These are phyloP conservation scores for Holotrichia oblita DNA, from an alignment of 1,140 invertebrate genomes.

Conservation along the genomic window DNA sequence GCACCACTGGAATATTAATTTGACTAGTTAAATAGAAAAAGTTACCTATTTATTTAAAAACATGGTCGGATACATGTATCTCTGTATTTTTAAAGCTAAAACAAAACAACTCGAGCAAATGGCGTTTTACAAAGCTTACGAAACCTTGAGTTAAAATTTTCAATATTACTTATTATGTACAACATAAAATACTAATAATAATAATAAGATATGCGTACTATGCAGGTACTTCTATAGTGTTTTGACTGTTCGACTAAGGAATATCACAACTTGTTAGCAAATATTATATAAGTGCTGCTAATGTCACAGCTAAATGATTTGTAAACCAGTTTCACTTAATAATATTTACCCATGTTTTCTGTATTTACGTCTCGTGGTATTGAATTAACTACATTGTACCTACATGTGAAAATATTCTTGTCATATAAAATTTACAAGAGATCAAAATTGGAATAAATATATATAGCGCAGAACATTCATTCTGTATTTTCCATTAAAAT, in stretches of 20 bases:
- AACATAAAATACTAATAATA: no score
- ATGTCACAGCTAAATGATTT: not conserved
- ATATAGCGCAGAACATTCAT: not conserved
- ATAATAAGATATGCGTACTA: no score
- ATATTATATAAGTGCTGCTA: not conserved
- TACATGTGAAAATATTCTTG: not conserved
- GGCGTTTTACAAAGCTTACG: no score
- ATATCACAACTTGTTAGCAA: constrained; percentile 12
- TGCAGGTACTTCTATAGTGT: not conserved
- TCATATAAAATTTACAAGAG: not conserved
- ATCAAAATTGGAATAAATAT: constrained; percentile 6
- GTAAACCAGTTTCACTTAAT: not conserved
- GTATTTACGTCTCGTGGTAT: not conserved
- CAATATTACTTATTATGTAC: no score
- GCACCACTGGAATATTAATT: no score
- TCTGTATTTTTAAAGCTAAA: no score
- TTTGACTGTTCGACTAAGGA: not conserved
- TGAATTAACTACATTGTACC: not conserved
- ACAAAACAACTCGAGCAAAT: no score
- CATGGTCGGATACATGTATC: no score
- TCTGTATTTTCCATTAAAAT: constrained; percentile 1
- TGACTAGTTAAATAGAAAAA: no score
- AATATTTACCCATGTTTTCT: not conserved
- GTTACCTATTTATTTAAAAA: no score
- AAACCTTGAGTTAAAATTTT: no score